Conservation (phyloP, 2,113 vertebrate genomes). For the Apodemus speciosus region DNA sequence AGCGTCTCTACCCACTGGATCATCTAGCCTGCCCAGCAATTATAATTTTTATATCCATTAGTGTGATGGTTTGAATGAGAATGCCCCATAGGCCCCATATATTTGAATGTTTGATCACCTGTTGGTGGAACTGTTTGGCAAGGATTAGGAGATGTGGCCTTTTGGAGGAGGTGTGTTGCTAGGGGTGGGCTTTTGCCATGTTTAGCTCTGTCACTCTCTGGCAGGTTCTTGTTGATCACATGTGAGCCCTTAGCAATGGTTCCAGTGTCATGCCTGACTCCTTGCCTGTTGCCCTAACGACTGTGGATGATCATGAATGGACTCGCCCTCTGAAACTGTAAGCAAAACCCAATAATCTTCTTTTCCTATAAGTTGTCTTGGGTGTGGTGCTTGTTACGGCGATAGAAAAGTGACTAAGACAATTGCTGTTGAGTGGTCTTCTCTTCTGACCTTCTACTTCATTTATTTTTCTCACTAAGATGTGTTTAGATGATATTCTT, state of each 20-base stretch:
- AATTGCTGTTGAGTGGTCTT: neutral
- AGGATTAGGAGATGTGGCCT: neutral
- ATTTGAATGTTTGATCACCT: neutral
- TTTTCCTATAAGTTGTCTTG: neutral
- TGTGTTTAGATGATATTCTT: neutral
- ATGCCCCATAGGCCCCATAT: neutral
- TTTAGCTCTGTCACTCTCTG: neutral
- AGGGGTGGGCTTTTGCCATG: neutral
- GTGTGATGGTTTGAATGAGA: neutral
- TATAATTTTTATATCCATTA: slow-evolving; percentile 27
- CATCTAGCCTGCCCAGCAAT: neutral
- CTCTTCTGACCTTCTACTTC: slow-evolving; percentile 16
- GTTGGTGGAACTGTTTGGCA: neutral
- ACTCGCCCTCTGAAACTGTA: neutral
- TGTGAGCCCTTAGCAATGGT: neutral
- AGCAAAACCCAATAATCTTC: neutral
- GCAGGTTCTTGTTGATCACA: neutral
- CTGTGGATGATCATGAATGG: neutral
- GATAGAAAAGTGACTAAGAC: neutral
- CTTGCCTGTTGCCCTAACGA: neutral
- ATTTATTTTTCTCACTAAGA: slow-evolving; percentile 1
- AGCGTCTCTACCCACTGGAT: neutral
- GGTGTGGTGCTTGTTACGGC: neutral
- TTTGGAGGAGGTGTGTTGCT: neutral
- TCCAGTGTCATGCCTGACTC: neutral